Evolutionary conservation across 2,113 vertebrate genomes (phyloP).

Genomic region (Catharus bicknelli): DNA sequence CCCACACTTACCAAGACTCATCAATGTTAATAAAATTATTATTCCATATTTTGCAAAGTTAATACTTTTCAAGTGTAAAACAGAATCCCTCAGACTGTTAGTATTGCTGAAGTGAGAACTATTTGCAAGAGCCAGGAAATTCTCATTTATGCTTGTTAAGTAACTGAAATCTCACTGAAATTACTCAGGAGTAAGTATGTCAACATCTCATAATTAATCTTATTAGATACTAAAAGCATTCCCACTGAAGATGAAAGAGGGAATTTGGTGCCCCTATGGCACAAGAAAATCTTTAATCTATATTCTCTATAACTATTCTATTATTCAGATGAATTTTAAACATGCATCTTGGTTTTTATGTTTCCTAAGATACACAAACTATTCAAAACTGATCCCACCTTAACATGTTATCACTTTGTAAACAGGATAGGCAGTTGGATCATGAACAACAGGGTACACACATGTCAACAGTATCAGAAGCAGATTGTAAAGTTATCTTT

Average conservation of each 20-base stretch:
- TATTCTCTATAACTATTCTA: not conserved
- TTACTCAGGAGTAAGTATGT: not conserved
- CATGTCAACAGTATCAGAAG: not conserved
- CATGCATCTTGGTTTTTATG: not conserved
- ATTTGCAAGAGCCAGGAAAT: not conserved
- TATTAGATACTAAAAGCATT: constrained; percentile 8
- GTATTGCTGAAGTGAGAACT: not conserved
- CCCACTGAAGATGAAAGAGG: not conserved
- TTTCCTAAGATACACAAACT: not conserved
- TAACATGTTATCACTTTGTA: not conserved
- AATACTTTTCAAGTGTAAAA: not conserved
- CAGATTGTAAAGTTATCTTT: not conserved
- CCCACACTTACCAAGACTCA: not conserved
- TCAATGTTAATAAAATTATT: not conserved
- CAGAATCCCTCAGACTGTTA: not conserved
- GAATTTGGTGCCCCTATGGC: not conserved
- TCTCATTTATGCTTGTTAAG: not conserved
- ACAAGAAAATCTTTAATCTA: not conserved
- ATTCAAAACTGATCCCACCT: not conserved
- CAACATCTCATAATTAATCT: not conserved
- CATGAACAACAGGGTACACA: not conserved
- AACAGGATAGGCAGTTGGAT: not conserved
- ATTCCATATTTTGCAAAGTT: not conserved
- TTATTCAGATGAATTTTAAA: not conserved
- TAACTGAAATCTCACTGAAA: not conserved